Conservation (phyloP, 2,797 vertebrate species). For the Sibirionetta formosa region DNA sequence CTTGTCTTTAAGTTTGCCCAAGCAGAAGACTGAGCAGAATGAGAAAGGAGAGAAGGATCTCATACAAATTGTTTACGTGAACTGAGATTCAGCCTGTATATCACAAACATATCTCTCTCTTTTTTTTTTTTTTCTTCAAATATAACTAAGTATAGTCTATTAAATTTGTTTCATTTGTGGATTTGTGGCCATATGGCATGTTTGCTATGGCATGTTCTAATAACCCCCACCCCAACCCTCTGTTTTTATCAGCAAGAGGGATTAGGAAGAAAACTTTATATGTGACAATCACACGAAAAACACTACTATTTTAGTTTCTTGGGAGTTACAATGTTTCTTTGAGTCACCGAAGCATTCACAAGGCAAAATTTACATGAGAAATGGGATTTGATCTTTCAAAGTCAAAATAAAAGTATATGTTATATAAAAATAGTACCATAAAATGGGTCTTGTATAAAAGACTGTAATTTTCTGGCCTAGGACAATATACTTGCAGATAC, state of each 20-base stretch:
- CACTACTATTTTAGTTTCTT: not conserved
- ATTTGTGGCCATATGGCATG: not conserved
- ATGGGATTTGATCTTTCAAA: slow-evolving; percentile 52
- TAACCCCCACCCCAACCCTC: rapidly evolving
- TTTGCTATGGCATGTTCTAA: not conserved
- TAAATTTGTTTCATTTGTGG: not conserved
- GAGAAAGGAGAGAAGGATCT: not conserved
- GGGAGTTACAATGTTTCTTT: not conserved
- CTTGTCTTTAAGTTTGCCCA: not conserved
- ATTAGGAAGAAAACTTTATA: not conserved
- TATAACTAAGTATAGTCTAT: not conserved
- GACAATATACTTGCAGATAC: slow-evolving; percentile 13
- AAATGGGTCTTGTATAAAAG: slow-evolving; percentile 35
- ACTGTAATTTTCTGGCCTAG: slow-evolving; percentile 5
- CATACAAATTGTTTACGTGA: not conserved
- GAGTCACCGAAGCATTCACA: slow-evolving; percentile 14
- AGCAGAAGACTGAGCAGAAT: not conserved
- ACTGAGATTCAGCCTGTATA: not conserved
- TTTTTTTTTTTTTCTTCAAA: rapidly evolving
- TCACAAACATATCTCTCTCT: not conserved
- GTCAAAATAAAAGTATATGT: slow-evolving; percentile 55
- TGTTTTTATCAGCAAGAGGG: not conserved
- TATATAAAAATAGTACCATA: slow-evolving; percentile 49
- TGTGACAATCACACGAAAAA: not conserved
- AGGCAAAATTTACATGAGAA: slow-evolving; percentile 65